Conservation (phyloP, 2,113 vertebrate genomes). For the Sclerurus mexicanus region DNA sequence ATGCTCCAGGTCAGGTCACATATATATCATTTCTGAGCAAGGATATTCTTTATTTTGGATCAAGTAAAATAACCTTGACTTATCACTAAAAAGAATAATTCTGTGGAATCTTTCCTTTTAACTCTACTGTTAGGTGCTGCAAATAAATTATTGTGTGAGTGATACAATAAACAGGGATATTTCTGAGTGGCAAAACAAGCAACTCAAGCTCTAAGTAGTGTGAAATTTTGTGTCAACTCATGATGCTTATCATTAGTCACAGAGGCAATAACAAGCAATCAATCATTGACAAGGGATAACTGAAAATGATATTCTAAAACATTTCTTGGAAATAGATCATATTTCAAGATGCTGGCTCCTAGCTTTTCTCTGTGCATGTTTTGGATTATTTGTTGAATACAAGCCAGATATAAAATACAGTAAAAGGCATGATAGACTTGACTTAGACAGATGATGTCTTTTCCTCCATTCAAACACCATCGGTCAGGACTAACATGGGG, state of each 20-base stretch:
- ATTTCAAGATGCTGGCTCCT: conserved; percentile 34
- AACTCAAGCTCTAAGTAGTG: background rate
- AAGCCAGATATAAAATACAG: conserved; percentile 14
- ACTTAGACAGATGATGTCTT: conserved; percentile 31
- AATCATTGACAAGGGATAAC: background rate
- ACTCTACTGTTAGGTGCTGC: background rate
- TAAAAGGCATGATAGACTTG: conserved; percentile 18
- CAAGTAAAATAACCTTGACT: conserved; percentile 46
- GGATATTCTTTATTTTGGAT: conserved; percentile 51
- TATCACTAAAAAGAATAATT: conserved; percentile 58
- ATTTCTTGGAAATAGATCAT: conserved; percentile 29
- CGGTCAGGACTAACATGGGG: background rate
- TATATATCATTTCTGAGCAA: conserved; percentile 45
- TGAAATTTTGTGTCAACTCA: conserved; percentile 31
- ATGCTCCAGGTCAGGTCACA: conserved; percentile 55
- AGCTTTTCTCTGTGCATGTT: conserved; percentile 3
- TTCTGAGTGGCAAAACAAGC: conserved; percentile 53
- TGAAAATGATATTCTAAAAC: conserved; percentile 9
- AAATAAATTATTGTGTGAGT: conserved; percentile 57
- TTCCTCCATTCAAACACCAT: conserved; percentile 19
- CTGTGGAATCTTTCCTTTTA: conserved; percentile 54
- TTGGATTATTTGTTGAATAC: background rate
- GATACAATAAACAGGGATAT: conserved; percentile 44
- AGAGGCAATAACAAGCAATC: conserved; percentile 13
- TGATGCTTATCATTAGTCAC: conserved; percentile 41